Conservation (phyloP, 35 echinoderm and acorn worm species). For the Chiridota heheva region DNA sequence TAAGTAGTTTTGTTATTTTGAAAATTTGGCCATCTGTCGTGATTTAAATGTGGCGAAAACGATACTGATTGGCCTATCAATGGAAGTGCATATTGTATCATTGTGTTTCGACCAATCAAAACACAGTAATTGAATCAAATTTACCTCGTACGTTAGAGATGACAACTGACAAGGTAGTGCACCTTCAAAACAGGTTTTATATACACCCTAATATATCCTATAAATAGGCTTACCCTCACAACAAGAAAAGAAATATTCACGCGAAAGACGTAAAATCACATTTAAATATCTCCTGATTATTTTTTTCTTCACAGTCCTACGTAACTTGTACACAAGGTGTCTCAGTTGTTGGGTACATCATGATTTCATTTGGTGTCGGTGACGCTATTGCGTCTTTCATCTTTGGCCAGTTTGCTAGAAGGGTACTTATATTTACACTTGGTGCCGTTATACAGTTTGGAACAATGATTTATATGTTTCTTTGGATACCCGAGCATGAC, state of each 20-base stretch:
- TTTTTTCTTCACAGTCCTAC: slow-evolving; percentile 40
- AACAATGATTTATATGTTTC: slow-evolving; percentile 10
- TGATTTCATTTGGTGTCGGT: slow-evolving; percentile 44
- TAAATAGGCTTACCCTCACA: too few relatives aligned
- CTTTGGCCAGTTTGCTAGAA: slow-evolving; percentile 37
- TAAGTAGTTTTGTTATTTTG: background rate
- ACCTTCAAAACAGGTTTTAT: too few relatives aligned
- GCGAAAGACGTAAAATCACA: too few relatives aligned
- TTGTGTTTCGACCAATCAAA: background rate
- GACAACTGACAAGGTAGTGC: too few relatives aligned
- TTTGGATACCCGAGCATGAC: slow-evolving; percentile 36
- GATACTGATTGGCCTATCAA: background rate
- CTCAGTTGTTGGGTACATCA: slow-evolving; percentile 46
- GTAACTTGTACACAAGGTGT: slow-evolving; percentile 58
- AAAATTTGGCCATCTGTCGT: background rate
- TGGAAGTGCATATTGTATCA: background rate
- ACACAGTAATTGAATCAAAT: background rate
- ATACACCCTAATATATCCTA: too few relatives aligned
- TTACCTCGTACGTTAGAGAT: background rate
- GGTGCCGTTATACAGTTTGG: slow-evolving; percentile 14
- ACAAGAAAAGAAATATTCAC: too few relatives aligned
- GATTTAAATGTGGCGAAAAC: background rate
- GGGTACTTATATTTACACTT: slow-evolving; percentile 38
- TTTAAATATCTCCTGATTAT: too few relatives aligned
- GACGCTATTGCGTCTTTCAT: slow-evolving; percentile 44